These are phyloP conservation scores for Rhamnusium bicolor DNA, from an alignment of 2,888 invertebrate species.

Conservation along the genomic window DNA sequence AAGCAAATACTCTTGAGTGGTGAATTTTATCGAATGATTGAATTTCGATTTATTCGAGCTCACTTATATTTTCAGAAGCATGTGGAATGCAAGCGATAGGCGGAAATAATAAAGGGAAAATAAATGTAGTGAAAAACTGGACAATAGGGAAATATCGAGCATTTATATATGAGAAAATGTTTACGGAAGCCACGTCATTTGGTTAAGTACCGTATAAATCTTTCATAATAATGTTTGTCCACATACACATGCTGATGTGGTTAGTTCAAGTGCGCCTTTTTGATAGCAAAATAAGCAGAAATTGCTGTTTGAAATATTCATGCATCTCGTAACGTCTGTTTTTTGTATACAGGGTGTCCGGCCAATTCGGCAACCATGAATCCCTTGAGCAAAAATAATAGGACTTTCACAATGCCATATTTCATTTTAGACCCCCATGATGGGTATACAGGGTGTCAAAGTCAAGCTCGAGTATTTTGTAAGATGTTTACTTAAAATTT, in stretches of 20 bases:
- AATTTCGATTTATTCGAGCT: slow-evolving; percentile 42
- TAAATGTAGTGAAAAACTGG: slow-evolving; percentile 46
- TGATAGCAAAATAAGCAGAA: slow-evolving; percentile 23
- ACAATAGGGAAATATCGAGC: slow-evolving; percentile 42
- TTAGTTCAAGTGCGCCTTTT: slow-evolving; percentile 15
- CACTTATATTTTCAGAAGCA: slow-evolving; percentile 40
- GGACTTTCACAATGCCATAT: too few relatives aligned
- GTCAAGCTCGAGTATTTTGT: too few relatives aligned
- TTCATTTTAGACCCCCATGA: too few relatives aligned
- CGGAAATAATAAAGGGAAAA: slow-evolving; percentile 41
- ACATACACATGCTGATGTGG: slow-evolving; percentile 18
- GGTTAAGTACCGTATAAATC: slow-evolving; percentile 41
- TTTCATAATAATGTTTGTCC: slow-evolving; percentile 23
- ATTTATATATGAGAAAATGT: slow-evolving; percentile 37
- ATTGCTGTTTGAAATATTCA: slow-evolving; percentile 27
- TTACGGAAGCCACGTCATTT: slow-evolving; percentile 38
- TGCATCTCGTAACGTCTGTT: background rate
- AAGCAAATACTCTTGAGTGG: slow-evolving; percentile 26
- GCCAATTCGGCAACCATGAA: too few relatives aligned
- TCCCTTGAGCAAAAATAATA: too few relatives aligned
- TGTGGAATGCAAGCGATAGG: slow-evolving; percentile 37
- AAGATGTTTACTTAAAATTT: too few relatives aligned
- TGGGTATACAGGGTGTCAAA: too few relatives aligned
- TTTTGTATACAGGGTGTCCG: background rate
- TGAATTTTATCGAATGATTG: slow-evolving; percentile 38